A percentile compares a stretch with the other conserved stretches of the same genome.
These are phyloP conservation scores for Acanthurus tractus DNA, from an alignment of 2,797 vertebrate species.

Conservation along the genomic window DNA sequence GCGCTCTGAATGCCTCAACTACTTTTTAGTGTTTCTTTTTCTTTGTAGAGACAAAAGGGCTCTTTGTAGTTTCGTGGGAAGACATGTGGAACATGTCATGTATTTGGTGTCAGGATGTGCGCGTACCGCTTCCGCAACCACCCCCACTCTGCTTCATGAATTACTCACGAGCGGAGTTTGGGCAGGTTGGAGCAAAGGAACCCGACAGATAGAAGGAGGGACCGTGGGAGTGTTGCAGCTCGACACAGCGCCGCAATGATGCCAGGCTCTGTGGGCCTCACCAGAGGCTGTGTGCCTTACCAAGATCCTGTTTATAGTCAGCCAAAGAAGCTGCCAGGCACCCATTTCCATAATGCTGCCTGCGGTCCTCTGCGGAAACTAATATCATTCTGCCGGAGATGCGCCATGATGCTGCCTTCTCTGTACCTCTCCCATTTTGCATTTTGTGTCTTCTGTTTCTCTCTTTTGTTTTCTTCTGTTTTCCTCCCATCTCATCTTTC, in stretches of 20 bases:
- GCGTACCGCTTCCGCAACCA: slow-evolving; percentile 74
- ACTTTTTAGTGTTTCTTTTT: slow-evolving; percentile 71
- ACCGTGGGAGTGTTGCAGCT: slow-evolving; percentile 72
- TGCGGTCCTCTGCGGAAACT: slow-evolving; percentile 82
- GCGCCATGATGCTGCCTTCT: slow-evolving; percentile 65
- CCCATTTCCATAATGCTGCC: slow-evolving; percentile 87
- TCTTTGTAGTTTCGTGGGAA: slow-evolving; percentile 84
- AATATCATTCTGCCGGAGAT: slow-evolving; percentile 80
- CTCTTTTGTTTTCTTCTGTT: slow-evolving; percentile 68
- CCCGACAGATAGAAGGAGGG: slow-evolving; percentile 70
- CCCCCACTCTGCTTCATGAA: slow-evolving; percentile 79
- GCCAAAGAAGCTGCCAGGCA: slow-evolving; percentile 86
- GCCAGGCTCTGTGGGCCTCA: slow-evolving; percentile 80
- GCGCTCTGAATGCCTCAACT: slow-evolving; percentile 48
- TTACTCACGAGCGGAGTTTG: slow-evolving; percentile 79
- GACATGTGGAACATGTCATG: slow-evolving; percentile 85
- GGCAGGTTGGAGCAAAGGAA: slow-evolving; percentile 81
- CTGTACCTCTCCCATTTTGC: slow-evolving; percentile 71
- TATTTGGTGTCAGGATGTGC: slow-evolving; percentile 84
- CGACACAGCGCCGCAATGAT: slow-evolving; percentile 48
- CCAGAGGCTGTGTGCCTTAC: slow-evolving; percentile 89
- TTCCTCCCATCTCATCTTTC: slow-evolving; percentile 53
- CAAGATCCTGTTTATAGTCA: slow-evolving; percentile 90
- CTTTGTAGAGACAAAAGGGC: slow-evolving; percentile 82
- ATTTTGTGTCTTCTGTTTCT: slow-evolving; percentile 70